phyloP scores from a whole-genome alignment of 1,140 invertebrate species.

The Lasaia peninsularis region DNA sequence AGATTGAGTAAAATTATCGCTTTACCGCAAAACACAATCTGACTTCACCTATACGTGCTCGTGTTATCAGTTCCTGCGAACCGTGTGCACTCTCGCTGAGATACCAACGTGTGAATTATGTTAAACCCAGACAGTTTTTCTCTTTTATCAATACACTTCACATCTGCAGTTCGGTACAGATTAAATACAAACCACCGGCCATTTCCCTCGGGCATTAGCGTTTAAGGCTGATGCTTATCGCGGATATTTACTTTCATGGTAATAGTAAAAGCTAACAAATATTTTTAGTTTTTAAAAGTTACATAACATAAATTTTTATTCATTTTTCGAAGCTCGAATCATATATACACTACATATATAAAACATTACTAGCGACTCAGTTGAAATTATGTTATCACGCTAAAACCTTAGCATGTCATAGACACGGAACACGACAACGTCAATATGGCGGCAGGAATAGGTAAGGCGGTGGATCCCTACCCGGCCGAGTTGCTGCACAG shows the following conservation, averaged over 20 bases:
- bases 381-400: no score
- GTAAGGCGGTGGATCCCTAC: no score
- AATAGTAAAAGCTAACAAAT: no score
- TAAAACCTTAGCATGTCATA: no score
- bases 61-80: constrained; percentile 39
- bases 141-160: constrained; percentile 66
- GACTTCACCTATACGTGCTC: constrained; percentile 25
- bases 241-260: constrained; percentile 35
- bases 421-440: no score
- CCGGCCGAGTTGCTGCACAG: no score
- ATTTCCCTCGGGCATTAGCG: constrained; percentile 32
- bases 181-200: constrained; percentile 44
- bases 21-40: constrained; percentile 76
- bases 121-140: constrained; percentile 67
- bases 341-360: no score
- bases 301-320: not conserved
- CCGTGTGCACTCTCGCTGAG: constrained; percentile 53
- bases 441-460: no score
- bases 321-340: no score
- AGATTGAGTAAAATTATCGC: constrained; percentile 77
- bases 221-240: constrained; percentile 43
- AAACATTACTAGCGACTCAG: no score
- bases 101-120: constrained; percentile 70
- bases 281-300: not conserved
- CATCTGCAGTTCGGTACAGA: constrained; percentile 62